A percentile compares a stretch with the other conserved stretches of the same genome.
phyloP scores from a whole-genome alignment of 2,797 vertebrate genomes.

The Channallabes apus region DNA sequence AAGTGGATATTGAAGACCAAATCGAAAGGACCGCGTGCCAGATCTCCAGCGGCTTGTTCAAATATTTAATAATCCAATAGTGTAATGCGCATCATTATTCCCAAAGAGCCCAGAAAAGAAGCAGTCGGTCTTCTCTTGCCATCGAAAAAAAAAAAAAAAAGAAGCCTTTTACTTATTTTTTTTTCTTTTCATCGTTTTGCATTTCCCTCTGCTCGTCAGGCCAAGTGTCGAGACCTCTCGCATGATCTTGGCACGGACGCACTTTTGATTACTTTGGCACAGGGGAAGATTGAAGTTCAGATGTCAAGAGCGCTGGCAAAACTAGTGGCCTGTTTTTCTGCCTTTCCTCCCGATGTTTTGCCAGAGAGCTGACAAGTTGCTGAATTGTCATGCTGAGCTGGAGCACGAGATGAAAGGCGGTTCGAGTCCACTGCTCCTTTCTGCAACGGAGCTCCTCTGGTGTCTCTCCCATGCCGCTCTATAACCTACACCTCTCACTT shows the following conservation, averaged over 20 bases:
- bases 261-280: slow-evolving; percentile 49
- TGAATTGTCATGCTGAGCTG: slow-evolving; percentile 47
- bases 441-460: slow-evolving; percentile 4
- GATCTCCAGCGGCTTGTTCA: slow-evolving; percentile 1
- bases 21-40: neutral
- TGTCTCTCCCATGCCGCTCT: slow-evolving; percentile 10
- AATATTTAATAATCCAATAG: slow-evolving; percentile 6
- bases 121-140: neutral
- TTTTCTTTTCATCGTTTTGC: neutral
- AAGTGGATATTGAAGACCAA: slow-evolving; percentile 28
- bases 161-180: neutral
- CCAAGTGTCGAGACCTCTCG: slow-evolving; percentile 15
- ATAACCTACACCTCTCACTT: slow-evolving; percentile 15
- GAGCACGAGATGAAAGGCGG: slow-evolving; percentile 42
- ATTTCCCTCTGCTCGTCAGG: neutral
- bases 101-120: slow-evolving; percentile 21
- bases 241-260: slow-evolving; percentile 31
- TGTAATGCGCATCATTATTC: slow-evolving; percentile 26
- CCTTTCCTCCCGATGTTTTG: slow-evolving; percentile 42
- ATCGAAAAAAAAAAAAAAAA: too few species aligned
- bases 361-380: slow-evolving; percentile 45
- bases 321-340: slow-evolving; percentile 53
- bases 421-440: slow-evolving; percentile 33
- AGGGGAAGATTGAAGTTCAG: slow-evolving; percentile 51
- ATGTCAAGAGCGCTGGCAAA: slow-evolving; percentile 52